Conservation (phyloP, 2,797 vertebrate species). For the Lagorchestes hirsutus region DNA sequence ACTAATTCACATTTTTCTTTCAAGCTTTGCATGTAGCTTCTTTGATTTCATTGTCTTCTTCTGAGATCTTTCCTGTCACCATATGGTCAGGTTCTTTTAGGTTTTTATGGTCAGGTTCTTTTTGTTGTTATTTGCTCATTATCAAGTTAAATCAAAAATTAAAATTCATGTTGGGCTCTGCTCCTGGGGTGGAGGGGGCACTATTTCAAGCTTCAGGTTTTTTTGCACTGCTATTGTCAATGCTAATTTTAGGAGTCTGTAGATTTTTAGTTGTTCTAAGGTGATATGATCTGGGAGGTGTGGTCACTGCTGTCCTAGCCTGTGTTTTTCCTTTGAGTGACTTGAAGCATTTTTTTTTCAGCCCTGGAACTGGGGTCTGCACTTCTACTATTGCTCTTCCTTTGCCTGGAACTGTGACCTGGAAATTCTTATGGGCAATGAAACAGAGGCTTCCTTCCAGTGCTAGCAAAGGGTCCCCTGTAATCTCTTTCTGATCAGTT, state of each 20-base stretch:
- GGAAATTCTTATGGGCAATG: too few species aligned
- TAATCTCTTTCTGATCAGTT: neutral
- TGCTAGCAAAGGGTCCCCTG: neutral
- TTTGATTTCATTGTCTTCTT: neutral
- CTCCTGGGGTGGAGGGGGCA: neutral
- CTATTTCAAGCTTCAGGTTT: neutral
- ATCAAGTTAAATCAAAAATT: neutral
- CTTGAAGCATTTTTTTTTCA: neutral
- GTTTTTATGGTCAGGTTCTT: neutral
- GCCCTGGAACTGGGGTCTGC: neutral
- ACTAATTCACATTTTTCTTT: neutral
- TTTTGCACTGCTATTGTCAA: neutral
- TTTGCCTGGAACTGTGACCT: neutral
- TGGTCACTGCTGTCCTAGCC: neutral
- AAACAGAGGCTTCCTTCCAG: neutral
- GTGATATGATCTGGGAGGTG: neutral
- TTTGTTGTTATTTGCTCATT: neutral
- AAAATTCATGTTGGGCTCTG: neutral
- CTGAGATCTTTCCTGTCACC: neutral
- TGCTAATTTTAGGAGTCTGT: neutral
- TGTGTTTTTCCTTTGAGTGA: neutral
- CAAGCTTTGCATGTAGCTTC: neutral
- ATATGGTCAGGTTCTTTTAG: too few species aligned
- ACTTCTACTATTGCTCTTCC: neutral
- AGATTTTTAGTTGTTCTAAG: neutral